These are phyloP conservation scores for Chaetophractus vellerosus DNA, from an alignment of 2,797 vertebrate genomes.

Conservation along the genomic window DNA sequence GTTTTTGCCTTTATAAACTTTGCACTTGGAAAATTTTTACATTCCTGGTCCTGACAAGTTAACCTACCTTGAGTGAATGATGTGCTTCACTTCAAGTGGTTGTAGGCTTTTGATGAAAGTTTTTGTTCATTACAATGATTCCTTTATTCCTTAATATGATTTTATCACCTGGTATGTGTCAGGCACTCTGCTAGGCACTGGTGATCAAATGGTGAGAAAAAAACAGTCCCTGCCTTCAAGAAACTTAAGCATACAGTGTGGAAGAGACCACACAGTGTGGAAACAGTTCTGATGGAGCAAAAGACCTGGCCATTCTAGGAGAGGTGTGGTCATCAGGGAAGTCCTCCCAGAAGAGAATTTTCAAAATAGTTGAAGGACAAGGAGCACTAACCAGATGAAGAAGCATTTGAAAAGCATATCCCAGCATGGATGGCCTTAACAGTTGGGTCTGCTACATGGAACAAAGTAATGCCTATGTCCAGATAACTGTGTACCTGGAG, in stretches of 20 bases:
- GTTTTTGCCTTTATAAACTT: constrained; percentile 2
- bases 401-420: background rate
- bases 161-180: background rate
- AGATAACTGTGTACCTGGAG: background rate
- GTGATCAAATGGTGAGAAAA: background rate
- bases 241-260: background rate
- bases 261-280: background rate
- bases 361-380: constrained; percentile 4
- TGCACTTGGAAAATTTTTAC: background rate
- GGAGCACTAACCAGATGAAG: background rate
- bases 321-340: background rate
- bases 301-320: background rate
- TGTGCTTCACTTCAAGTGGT: background rate
- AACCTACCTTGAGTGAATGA: background rate
- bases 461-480: background rate
- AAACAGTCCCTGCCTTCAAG: background rate
- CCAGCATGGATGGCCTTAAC: background rate
- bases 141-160: background rate
- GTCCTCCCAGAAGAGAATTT: background rate
- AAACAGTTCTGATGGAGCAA: background rate
- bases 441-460: background rate
- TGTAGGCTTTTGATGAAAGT: background rate
- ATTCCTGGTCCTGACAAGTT: background rate
- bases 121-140: constrained; percentile 17
- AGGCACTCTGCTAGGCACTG: background rate